These are phyloP conservation scores for Leucopsar rothschildi DNA, from an alignment of 2,113 vertebrate species.

Conservation along the genomic window DNA sequence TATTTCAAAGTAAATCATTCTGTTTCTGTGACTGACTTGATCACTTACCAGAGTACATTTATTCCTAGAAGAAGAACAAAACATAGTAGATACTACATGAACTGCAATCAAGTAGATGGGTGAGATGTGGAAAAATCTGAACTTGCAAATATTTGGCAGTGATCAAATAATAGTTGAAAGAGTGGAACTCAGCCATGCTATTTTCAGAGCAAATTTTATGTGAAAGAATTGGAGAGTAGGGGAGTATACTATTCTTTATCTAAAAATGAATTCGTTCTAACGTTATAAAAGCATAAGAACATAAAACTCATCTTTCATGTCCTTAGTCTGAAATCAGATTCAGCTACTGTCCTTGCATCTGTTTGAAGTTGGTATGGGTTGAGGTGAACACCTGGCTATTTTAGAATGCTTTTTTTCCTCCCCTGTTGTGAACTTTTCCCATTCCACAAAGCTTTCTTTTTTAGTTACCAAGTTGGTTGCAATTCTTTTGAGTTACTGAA, in stretches of 20 bases:
- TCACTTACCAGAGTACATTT: not conserved
- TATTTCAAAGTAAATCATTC: not conserved
- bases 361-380: slow-evolving; percentile 54
- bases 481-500: slow-evolving; percentile 57
- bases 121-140: slow-evolving; percentile 26
- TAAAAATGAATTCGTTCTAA: slow-evolving; percentile 22
- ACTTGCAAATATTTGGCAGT: slow-evolving; percentile 54
- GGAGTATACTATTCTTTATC: slow-evolving; percentile 38
- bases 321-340: slow-evolving; percentile 49
- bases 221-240: slow-evolving; percentile 37
- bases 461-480: slow-evolving; percentile 35
- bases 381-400: slow-evolving; percentile 65
- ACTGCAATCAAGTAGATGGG: not conserved
- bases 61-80: not conserved
- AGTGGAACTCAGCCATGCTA: slow-evolving; percentile 4
- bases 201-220: slow-evolving; percentile 56
- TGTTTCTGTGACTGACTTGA: not conserved
- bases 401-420: slow-evolving; percentile 42
- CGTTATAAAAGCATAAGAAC: slow-evolving; percentile 1
- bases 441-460: slow-evolving; percentile 54
- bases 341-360: slow-evolving; percentile 42
- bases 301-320: slow-evolving; percentile 56
- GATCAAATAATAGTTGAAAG: slow-evolving; percentile 45
- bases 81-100: not conserved
- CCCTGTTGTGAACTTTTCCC: slow-evolving; percentile 51